Conservation (phyloP, 2,797 vertebrate genomes). For the Lepus townsendii region DNA sequence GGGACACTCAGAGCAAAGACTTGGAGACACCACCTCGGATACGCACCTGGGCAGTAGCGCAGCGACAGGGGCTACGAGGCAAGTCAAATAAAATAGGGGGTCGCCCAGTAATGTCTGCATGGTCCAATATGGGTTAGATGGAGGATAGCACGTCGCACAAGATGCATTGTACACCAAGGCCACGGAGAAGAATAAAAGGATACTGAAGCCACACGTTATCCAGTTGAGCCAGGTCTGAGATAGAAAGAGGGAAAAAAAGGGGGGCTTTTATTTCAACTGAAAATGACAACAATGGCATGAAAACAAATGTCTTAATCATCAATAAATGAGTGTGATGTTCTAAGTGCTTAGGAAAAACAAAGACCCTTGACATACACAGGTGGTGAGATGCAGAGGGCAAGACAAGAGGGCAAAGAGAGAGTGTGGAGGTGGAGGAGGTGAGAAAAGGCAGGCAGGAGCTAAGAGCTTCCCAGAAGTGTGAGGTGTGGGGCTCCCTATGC, state of each 20-base stretch:
- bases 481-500: accelerated
- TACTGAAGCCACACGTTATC: constrained; percentile 94
- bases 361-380: accelerated
- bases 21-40: accelerated
- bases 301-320: background rate
- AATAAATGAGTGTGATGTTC: accelerated
- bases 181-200: constrained; percentile 94
- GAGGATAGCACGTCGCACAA: constrained; percentile 95
- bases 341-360: too few species aligned
- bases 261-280: background rate
- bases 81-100: constrained; percentile 96
- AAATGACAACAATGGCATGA: background rate
- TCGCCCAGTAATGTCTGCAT: constrained; percentile 95
- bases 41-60: constrained; percentile 96
- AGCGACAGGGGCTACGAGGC: constrained; percentile 92
- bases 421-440: accelerated
- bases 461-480: accelerated
- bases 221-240: constrained; percentile 97
- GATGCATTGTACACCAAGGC: constrained; percentile 96
- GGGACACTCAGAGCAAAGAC: background rate
- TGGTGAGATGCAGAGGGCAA: accelerated
- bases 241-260: constrained; percentile 31
- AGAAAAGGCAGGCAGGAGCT: accelerated
- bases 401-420: background rate
- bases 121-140: constrained; percentile 98